A percentile compares a stretch with the other conserved stretches of the same genome.
These are phyloP conservation scores for Alethe castanea DNA, from an alignment of 2,113 vertebrate species.

Conservation along the genomic window DNA sequence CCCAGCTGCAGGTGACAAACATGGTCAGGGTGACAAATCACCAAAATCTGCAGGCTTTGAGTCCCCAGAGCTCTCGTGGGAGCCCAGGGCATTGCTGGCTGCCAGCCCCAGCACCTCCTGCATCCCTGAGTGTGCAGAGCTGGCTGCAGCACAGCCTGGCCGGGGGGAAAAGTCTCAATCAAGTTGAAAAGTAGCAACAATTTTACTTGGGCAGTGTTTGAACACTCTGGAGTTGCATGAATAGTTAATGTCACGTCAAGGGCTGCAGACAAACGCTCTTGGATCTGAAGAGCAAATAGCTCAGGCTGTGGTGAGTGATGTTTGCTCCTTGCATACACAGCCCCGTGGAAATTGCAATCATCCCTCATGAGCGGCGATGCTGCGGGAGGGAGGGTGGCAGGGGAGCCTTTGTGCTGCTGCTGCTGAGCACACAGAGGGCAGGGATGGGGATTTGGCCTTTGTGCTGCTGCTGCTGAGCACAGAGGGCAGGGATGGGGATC, in stretches of 20 bases:
- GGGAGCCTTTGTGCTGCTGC: slow-evolving; percentile 20
- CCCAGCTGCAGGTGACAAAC: slow-evolving; percentile 66
- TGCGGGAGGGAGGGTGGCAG: slow-evolving; percentile 45
- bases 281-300: slow-evolving; percentile 72
- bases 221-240: slow-evolving; percentile 62
- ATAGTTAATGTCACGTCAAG: slow-evolving; percentile 73
- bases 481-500: too few relatives aligned
- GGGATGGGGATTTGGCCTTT: neutral
- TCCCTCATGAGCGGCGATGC: slow-evolving; percentile 71
- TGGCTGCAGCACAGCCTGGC: neutral
- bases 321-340: slow-evolving; percentile 47
- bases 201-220: slow-evolving; percentile 58
- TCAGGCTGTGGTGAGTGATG: slow-evolving; percentile 73
- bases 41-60: slow-evolving; percentile 72
- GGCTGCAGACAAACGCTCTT: slow-evolving; percentile 51
- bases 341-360: slow-evolving; percentile 72
- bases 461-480: slow-evolving; percentile 45
- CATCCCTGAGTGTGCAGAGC: neutral
- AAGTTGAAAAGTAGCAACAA: slow-evolving; percentile 65
- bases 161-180: slow-evolving; percentile 48
- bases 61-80: slow-evolving; percentile 66
- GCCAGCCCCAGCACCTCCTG: neutral
- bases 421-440: slow-evolving; percentile 34
- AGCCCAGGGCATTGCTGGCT: neutral
- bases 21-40: slow-evolving; percentile 75